Base-by-base conservation (phyloP, 2,113 vertebrate species). In the Procavia capensis region DNA sequence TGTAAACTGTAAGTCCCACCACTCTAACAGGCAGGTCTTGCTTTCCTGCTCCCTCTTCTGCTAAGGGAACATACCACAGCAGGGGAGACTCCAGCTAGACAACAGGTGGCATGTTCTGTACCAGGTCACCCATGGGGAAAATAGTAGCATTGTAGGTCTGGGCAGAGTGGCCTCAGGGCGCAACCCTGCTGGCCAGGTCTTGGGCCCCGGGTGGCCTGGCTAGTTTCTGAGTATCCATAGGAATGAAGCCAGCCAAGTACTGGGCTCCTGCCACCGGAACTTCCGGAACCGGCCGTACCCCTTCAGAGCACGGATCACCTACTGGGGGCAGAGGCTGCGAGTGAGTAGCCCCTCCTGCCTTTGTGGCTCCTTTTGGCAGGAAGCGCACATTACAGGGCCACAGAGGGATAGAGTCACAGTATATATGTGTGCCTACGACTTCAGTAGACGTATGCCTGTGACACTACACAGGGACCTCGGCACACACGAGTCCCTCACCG, bases 281-380 rank as follows among this genome's bases (percentile, higher is more conserved):
- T 98, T 98, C 89, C 86, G 96, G 54, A 98, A 98, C 88, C 81
- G 59, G 63, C 96, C 93, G 0, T 36, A 96, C 2, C 96, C 98
- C 34, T 87, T 97, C 74, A 50, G 81, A 88, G 93, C 24, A 1
- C 94, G 95, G 82, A 94, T 98, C 84, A 90, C 95, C 47, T 98
- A 96, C 88, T 98, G 97, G 96, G 90, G 70, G 10, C 97, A 96
- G 82, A 95, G 93, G 76, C 86, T 98, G 13, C 94, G n/a, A 0
- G 96, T 97, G 94, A 97, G 97, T 94, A 7, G 8, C 22, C 36
- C 70, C 50, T 92, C 59, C 39, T 29, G 68, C 34, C 83, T 66
- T 39, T n/a, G 20, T 2, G 41, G 75, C 25, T 22, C 36, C 41
- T 36, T 7, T 0, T 3, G 20, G 34, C 7, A 14, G 43, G 61